Base-by-base conservation (phyloP, 2,797 vertebrate genomes). In the Gorsachius magnificus region DNA sequence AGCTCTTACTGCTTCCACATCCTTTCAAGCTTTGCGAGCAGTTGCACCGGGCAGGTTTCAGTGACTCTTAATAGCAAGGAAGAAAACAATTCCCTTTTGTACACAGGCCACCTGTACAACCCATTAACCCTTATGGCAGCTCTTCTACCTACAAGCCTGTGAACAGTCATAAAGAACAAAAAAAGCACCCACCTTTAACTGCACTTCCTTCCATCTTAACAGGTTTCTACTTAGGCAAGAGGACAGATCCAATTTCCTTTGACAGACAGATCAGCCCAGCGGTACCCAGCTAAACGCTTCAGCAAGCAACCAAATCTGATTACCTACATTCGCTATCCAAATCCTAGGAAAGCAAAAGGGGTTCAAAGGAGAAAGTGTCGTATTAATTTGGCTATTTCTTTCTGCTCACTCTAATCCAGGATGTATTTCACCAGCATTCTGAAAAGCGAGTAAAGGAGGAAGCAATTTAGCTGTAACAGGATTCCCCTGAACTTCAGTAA, bases 401-500 rank as follows among this genome's bases (percentile, higher is more conserved):
- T 76, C 53, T 83, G 24, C 29, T 88, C 29, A 53, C 20, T 64
- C 38, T 85, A 83, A 90, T 46, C 18, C 51, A 76, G 5, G 38
- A 81, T 64, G 18, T 36, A 74, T 78, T 95, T 84, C 33, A 78
- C 33, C 20, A 58, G 24, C 48, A 17, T 63, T 90, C 58, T 69
- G 61, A 82, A 90, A 92, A 88, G 13, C 35, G 41, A 76, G 25
- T 46, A 88, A 69, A 19, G 51, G n/a, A 83, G 13, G 15, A 91
- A 94, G 54, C 38, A 87, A 91, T 87, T 93, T 31, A 82, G 26
- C 18, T 76, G 61, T 78, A 92, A 90, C 16, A 89, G 26, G 46
- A 82, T 45, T 70, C 87, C 70, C 58, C 41, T 38, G 22, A 91
- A 86, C 36, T 38, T 86, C 24, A 91, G 48, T 51, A 71, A 75